Base-by-base conservation (phyloP, 2,113 vertebrate genomes). In the Hippocampus abdominalis region DNA sequence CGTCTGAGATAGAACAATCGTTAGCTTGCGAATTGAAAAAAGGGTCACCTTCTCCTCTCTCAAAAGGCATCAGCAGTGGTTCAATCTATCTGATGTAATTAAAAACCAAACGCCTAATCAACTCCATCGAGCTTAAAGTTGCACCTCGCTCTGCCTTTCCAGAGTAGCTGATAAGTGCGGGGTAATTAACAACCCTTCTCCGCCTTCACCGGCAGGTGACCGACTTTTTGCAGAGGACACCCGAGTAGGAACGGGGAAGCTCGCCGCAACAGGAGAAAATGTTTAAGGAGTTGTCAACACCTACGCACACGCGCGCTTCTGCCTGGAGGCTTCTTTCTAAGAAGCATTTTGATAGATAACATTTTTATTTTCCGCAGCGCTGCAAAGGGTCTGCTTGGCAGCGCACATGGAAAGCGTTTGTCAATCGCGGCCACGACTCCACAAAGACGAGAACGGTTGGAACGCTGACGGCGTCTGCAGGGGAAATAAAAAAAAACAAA, bases 1-100 rank as follows among this genome's bases (percentile, higher is more conserved):
- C 15, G 3, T 9, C 51, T 18, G 83, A 84, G 51, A 78, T 77
- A 74, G 87, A 69, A 83, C 69, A 75, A 76, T 85, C 77, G 78
- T 18, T 36, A 72, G 72, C 56, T 72, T 75, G 8, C 79, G 82
- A 78, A 81, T 81, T 83, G 73, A 54, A 29, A n/a, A 20, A 65
- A 39, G 68, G 75, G 78, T 71, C 65, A 74, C n/a, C 53, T 69
- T 76, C 54, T 53, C 39, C 39, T 65, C 53, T 64, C 61, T 27
- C 70, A 51, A 68, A 81, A 73, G 13, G 12, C n/a, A 69, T 72
- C 70, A 78, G 64, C 29, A 20, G 57, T 60, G 57, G 57, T 60
- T 32, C 27, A 60, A 32, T 15, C 57, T 32, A 32, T 60, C 57
- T 60, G 57, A 60, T 60, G 27, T 60, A 32, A 60, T 60, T 76